Conservation (phyloP, 2,888 invertebrate species). For the Gymnocheta viridis region DNA sequence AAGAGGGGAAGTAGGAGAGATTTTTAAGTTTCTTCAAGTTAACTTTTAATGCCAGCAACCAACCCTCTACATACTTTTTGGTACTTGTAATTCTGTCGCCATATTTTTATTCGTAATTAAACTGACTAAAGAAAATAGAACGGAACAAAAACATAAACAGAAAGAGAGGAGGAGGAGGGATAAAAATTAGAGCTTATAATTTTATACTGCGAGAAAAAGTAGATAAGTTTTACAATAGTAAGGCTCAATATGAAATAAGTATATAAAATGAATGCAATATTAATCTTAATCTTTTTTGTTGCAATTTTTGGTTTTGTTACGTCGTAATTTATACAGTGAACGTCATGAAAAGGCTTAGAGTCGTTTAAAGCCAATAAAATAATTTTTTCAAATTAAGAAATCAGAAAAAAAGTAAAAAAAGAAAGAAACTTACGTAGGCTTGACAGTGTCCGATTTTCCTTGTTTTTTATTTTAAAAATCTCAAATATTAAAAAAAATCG, state of each 20-base stretch:
- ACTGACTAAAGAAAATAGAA: constrained; percentile 32
- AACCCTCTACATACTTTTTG: constrained; percentile 45
- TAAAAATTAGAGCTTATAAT: constrained; percentile 41
- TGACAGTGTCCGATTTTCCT: constrained; percentile 71
- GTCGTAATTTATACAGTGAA: constrained; percentile 23
- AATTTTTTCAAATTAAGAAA: constrained; percentile 50
- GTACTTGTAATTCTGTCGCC: constrained; percentile 14
- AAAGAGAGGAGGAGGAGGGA: not conserved
- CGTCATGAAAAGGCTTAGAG: constrained; percentile 70
- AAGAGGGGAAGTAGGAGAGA: constrained; percentile 16
- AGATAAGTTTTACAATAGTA: constrained; percentile 66
- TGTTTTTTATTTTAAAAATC: constrained; percentile 55
- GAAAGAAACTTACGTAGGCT: constrained; percentile 67
- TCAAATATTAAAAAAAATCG: constrained; percentile 38
- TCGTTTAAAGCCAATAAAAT: constrained; percentile 68
- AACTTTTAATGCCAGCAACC: constrained; percentile 50
- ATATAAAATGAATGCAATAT: constrained; percentile 44
- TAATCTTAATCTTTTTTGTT: constrained; percentile 6
- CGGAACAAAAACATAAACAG: constrained; percentile 13
- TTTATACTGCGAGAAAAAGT: constrained; percentile 45
- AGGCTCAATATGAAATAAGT: constrained; percentile 57
- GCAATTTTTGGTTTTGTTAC: constrained; percentile 8
- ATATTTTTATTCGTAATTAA: constrained; percentile 17
- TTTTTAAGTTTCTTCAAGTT: constrained; percentile 25
- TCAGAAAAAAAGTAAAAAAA: constrained; percentile 22